Evolutionary conservation across 2,113 vertebrate genomes (phyloP).

Genomic region (Piaya cayana): DNA sequence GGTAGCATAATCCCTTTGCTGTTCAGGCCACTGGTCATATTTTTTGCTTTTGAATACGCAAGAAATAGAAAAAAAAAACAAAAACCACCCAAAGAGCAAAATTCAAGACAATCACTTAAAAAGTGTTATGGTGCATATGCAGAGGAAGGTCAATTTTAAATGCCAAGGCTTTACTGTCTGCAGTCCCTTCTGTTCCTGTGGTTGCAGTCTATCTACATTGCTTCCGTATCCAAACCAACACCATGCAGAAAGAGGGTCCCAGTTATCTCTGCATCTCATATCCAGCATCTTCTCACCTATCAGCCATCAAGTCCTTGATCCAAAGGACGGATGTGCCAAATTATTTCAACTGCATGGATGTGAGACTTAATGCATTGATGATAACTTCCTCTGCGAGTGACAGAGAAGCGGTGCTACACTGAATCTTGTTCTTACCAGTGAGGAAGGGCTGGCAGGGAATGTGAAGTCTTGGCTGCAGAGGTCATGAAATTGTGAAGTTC

Average conservation of each 20-base stretch:
- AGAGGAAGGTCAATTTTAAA: neutral
- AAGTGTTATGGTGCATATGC: fast-evolving
- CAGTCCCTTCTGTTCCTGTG: neutral
- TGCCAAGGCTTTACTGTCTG: neutral
- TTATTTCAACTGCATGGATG: neutral
- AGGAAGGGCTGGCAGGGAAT: no score
- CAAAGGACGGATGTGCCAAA: neutral
- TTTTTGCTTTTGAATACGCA: neutral
- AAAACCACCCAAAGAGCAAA: neutral
- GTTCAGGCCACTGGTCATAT: neutral
- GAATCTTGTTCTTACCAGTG: no score
- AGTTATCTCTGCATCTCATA: neutral
- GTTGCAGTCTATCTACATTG: neutral
- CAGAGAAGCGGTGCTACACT: no score
- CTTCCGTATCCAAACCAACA: neutral
- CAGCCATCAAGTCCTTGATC: neutral
- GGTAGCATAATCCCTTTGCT: neutral
- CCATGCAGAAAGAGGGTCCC: neutral
- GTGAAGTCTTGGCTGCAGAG: no score
- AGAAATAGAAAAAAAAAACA: neutral
- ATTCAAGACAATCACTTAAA: neutral
- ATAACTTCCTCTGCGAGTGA: no score
- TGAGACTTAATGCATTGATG: neutral
- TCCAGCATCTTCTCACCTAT: neutral
- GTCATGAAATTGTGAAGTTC: no score